Base-by-base conservation (phyloP, 2,888 invertebrate genomes). In the Spatulosminthurus flaviceps region DNA sequence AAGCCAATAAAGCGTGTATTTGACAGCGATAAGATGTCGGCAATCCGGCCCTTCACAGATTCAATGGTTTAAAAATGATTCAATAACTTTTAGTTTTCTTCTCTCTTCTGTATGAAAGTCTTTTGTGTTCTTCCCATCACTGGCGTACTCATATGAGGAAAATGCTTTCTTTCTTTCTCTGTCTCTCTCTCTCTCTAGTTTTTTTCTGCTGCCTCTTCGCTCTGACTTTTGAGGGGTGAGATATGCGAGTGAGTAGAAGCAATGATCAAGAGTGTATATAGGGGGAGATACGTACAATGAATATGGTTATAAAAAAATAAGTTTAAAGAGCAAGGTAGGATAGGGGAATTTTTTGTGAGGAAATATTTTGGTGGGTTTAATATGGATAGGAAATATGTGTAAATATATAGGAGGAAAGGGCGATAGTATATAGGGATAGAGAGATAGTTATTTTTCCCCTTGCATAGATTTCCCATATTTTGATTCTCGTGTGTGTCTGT, bases 11-110 rank as follows among this genome's bases (percentile, higher is more conserved):
- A 81, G 81, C 79, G 81, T 82, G 81, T 81, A 80, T 81, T 82
- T 82, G 82, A 82, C 82, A 82, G 82, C 79, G 76, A 80, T 81
- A 80, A 81, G 82, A 82, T 81, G 80, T 81, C 79, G 79, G 80
- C 77, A 76, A 76, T 79, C 81, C 76, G 67, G 80, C 76, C 79
- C 77, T 76, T 82, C 79, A 71, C 64, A 75, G 81, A 81, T 80
- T 81, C 81, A 81, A 82, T 81, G 80, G 81, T 81, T 82, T 82
- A 81, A 82, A 82, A 82, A 81, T 82, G 82, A 82, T 82, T 82
- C 82, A 82, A 82, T 82, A 82, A 82, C 82, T 82, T 81, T 82
- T 80, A 73, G 77, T 80, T 79, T 79, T 81, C 79, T 80, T 79
- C 77, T n/a, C n/a, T 70, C 74, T 78, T 77, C 51, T 71, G 71